Percentiles rank a stretch among this genome's conserved stretches.
Evolutionary conservation across 2,113 vertebrate genomes (phyloP).

Genomic region (Pseudonaja textilis): DNA sequence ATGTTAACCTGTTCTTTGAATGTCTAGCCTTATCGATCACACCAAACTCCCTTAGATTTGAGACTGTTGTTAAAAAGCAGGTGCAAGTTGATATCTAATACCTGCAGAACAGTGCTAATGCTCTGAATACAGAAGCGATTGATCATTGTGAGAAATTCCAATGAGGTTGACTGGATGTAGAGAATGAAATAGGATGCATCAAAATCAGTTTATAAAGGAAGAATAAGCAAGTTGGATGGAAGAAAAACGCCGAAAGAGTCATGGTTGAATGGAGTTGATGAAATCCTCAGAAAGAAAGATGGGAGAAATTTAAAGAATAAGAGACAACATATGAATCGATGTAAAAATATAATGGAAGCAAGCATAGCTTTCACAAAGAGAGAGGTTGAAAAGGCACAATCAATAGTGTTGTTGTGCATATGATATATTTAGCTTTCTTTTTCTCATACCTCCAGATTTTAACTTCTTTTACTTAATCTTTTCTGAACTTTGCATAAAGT

Average conservation of each 20-base stretch:
- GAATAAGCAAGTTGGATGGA: background rate
- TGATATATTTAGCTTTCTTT: background rate
- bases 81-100: background rate
- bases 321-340: background rate
- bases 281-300: background rate
- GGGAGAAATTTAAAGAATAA: background rate
- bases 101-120: background rate
- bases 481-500: background rate
- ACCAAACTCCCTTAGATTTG: background rate
- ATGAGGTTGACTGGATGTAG: background rate
- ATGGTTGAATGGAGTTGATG: background rate
- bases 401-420: background rate
- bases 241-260: background rate
- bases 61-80: background rate
- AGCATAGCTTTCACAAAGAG: background rate
- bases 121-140: background rate
- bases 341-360: background rate
- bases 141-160: background rate
- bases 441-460: background rate
- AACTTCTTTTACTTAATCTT: background rate
- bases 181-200: background rate
- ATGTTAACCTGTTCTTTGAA: background rate
- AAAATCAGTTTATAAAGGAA: background rate
- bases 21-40: background rate
- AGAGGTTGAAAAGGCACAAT: background rate